Base-by-base conservation (phyloP, 2,888 invertebrate species). In the Mycogona germanica region DNA sequence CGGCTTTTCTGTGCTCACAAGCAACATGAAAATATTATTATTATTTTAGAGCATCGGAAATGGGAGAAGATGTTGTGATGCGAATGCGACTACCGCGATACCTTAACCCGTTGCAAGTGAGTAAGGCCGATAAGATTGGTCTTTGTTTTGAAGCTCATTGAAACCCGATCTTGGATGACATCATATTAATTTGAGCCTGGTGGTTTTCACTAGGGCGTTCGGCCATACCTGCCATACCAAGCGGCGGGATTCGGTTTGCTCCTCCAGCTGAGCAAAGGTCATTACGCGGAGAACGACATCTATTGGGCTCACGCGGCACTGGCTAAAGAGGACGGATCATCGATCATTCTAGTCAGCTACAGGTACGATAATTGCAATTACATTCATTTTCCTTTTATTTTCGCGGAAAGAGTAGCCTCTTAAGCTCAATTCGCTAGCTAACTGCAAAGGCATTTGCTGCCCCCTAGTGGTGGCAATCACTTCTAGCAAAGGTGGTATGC, bases 281-380 rank as follows among this genome's bases (percentile, higher is more conserved):
- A 80, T 63, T 81, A 78, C 67, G 72, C 76, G 2, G 75, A 76
- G 60, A 76, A 75, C 6, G 83, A 84, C 65, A 74, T 73, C 1
- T 86, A 85, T 68, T 78, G 84, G 73, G 80, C 80, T 0, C 81
- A 82, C 64, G 76, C 77, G n/a, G 72, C 77, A 14, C 72, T 80
- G 1, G 76, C 75, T 50, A 72, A 71, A 56, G 76, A 76, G 57
- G 80, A 79, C 55, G 78, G 78, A 65, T 74, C 78, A 44, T 78
- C 81, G 37, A 71, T 86, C 7, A 74, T 84, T 3, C 59, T 71
- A 6, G 71, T 87, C 46, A 81, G 84, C 21, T 75, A 84, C 56
- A 77, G 76, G 81, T 81, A 70, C 73, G 75, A 71, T n/a, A n/a
- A n/a, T 37, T n/a, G n/a, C n/a, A n/a, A n/a, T n/a, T n/a, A n/a